Evolutionary conservation across 2,797 vertebrate species (phyloP), one percentile per base, ranked within the genome.

Genomic region (Mormyrops attenuatus): DNA sequence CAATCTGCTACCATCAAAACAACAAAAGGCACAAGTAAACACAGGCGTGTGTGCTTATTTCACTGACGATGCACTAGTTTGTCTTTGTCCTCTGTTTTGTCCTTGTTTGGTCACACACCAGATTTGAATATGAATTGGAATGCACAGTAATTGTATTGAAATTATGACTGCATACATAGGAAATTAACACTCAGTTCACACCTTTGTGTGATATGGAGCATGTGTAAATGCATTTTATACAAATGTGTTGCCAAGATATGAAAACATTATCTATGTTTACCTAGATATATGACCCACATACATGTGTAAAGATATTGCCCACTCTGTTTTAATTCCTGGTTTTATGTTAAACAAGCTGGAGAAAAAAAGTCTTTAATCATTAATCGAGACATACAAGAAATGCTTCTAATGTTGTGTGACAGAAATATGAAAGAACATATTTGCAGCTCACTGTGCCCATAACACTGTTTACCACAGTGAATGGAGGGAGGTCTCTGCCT

Each of bases 1-100:
- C 92, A 93, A 93, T 93, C 92, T 93, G 92, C 93, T 87, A 88
- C 90, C 82, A 87, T 52, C 66, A 87, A 82, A 47, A 84, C 88
- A 91, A 89, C 63, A 85, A 77, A 89, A 88, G 89, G 44, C 55
- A 84, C 60, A 41, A 85, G 9, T 17, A 30, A 87, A 91, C 88
- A 87, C 90, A 89, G 55, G 87, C 85, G 49, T 87, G 89, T 89
- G 90, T 86, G 89, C 77, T 89, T 80, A 63, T 89, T 90, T 89
- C 66, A 90, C 63, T 50, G 22, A 84, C 49, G 34, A 69, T 49
- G 69, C 41, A 88, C 60, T 38, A 3, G 20, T 49, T 55, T 73
- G 52, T 41, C 85, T 52, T 22, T 87, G 85, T 57, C 44, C 85
- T 73, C 26, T 38, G 9, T 22, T 85, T 66, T 26, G 22, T 80